These are phyloP conservation scores for Valencia hispanica DNA, from an alignment of 2,797 vertebrate species.

Conservation along the genomic window DNA sequence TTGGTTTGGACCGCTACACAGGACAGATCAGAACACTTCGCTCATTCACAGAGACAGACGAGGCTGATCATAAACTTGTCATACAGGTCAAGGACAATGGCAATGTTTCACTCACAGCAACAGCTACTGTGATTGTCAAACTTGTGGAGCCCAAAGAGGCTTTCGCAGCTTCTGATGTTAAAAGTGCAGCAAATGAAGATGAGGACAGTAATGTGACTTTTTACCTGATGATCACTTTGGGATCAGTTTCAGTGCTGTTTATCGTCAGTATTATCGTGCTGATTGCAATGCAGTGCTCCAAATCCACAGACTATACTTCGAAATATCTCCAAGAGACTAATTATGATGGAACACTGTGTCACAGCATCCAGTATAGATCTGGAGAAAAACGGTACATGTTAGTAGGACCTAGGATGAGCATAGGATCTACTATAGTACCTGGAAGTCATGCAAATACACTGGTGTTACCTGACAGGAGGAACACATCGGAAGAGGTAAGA, in stretches of 20 bases:
- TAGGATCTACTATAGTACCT: neutral
- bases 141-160: conserved; percentile 68
- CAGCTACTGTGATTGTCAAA: conserved; percentile 62
- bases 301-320: conserved; percentile 45
- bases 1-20: no score
- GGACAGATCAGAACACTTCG: no score
- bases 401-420: neutral
- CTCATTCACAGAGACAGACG: conserved; percentile 66
- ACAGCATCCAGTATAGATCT: neutral
- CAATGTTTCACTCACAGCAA: conserved; percentile 61
- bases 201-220: conserved; percentile 13
- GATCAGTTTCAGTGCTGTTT: neutral
- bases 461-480: neutral
- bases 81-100: conserved; percentile 60
- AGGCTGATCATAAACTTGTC: conserved; percentile 62
- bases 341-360: neutral
- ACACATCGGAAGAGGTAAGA: neutral
- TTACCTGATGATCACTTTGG: conserved; percentile 19
- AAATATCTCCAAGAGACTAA: conserved; percentile 21
- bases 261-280: neutral
- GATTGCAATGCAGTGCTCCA: conserved; percentile 29
- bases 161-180: conserved; percentile 62
- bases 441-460: neutral
- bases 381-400: neutral
- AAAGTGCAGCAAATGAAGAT: neutral